Evolutionary conservation across 2,888 invertebrate species (phyloP), one percentile per base, ranked within the genome.

Genomic region (Aporophyla lueneburgensis): DNA sequence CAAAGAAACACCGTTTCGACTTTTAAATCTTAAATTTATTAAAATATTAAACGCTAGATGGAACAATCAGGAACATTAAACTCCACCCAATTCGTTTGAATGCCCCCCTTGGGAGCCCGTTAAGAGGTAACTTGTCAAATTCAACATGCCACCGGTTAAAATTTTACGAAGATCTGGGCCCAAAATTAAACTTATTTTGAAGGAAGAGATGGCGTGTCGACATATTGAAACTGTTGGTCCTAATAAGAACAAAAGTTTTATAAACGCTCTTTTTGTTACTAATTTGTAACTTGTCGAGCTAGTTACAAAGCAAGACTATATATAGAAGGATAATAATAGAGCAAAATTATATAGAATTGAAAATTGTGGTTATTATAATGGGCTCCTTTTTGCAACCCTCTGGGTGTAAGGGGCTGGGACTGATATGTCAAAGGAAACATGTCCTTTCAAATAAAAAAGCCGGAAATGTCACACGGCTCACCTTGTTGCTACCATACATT

Each of bases 81-180:
- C 77, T 81, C 78, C 83, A 76, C 68, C 81, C 84, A 86, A 86
- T 86, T 79, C 84, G 82, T 84, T 83, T 74, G 72, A 81, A 86
- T 85, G 80, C 81, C 83, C 83, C 87, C 84, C 83, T 46, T 43
- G 79, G 84, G 86, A 62, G 65, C 67, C 59, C 78, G 86, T 90
- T 90, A 89, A 86, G 86, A 88, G 89, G 81, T 87, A 87, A 89
- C 90, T 90, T 90, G 90, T 91, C 92, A 91, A 91, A 92, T 88
- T 83, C 84, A 86, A 87, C 87, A 80, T 86, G 87, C 74, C 76
- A 76, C 73, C 75, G 66, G 84, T 78, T 81, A 68, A 82, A 82
- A 86, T 86, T 87, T 83, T 71, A 77, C 77, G 74, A 76, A 85
- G 77, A 85, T 80, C 76, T 74, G 58, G 74, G 70, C 65, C 78